These are phyloP conservation scores for Cybosia mesomella DNA, from an alignment of 2,888 invertebrate species.

Conservation along the genomic window DNA sequence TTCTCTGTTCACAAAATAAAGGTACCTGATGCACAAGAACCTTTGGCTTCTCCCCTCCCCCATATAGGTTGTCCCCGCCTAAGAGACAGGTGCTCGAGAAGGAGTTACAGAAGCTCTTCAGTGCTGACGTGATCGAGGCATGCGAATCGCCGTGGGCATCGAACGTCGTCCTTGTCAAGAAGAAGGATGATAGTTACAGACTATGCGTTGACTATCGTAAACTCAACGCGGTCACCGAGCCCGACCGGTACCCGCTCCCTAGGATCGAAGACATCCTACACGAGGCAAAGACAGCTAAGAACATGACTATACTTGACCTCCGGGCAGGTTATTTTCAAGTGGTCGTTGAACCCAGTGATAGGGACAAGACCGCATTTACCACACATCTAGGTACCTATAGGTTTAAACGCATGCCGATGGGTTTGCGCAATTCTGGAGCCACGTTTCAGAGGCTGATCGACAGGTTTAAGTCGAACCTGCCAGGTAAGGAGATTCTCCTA, in stretches of 20 bases:
- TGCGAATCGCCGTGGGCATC: conserved; percentile 42
- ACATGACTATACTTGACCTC: conserved; percentile 46
- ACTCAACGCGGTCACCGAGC: too few relatives aligned
- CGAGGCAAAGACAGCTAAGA: conserved; percentile 35
- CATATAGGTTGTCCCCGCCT: conserved; percentile 56
- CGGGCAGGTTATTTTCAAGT: conserved; percentile 48
- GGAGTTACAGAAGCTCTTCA: conserved; percentile 54
- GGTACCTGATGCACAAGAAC: conserved; percentile 27
- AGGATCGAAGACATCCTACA: conserved; percentile 49
- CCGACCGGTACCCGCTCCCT: conserved; percentile 37
- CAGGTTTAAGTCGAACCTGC: too few relatives aligned
- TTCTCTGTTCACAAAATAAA: too few relatives aligned
- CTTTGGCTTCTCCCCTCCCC: conserved; percentile 59
- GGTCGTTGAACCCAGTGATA: too few relatives aligned
- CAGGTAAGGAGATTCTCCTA: too few relatives aligned
- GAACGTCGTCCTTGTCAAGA: conserved; percentile 30
- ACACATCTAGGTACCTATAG: too few relatives aligned
- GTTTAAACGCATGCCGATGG: too few relatives aligned
- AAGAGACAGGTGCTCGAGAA: conserved; percentile 45
- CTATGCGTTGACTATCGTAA: conserved; percentile 56
- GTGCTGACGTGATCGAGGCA: conserved; percentile 45
- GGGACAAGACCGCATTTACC: too few relatives aligned
- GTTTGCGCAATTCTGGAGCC: too few relatives aligned
- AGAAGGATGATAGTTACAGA: conserved; percentile 40
- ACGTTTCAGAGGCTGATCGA: too few relatives aligned